Evolutionary conservation across 1,140 invertebrate species (phyloP), one percentile per base, ranked within the genome.

Genomic region (Lerema accius): DNA sequence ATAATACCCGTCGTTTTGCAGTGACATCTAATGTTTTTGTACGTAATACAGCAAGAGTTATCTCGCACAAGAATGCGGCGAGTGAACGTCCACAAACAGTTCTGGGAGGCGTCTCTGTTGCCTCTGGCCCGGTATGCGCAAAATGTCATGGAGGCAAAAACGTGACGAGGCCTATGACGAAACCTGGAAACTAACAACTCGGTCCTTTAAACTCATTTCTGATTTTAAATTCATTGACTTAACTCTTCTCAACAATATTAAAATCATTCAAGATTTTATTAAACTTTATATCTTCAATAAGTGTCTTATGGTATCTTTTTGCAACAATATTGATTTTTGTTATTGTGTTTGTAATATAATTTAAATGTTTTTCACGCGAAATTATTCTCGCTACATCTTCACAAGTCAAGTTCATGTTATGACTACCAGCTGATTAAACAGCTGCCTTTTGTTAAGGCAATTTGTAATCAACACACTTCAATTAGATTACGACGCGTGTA

Each of bases 71-170:
- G 84, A 85, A 85, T 87, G 84, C 78, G 78, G 74, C 60, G 63
- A 79, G 84, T 83, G 84, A 84, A 84, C 73, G 84, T 77, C 67
- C 66, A 5, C 19, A 55, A 68, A 66, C 60, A 65, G 55, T 53
- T 56, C 35, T 56, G 46, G 49, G 67, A 73, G 75, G 71, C 73
- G 73, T 78, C 75, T 73, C 71, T 61, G 50, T 63, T 61, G 42
- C 56, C 59, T 65, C 32, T 71, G 67, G 65, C 73, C 71, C 72
- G 68, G 67, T 65, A 63, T 65, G 65, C 64, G 64, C 67, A 69
- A 87, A 87, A 87, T 87, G 81, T 82, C 84, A 85, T 63, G 72
- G 63, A 68, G 73, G 76, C 78, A 76, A 76, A 78, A 69, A 65
- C 72, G 73, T 79, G 77, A 83, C 66, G 40, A 58, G 60, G 56